A percentile compares a stretch with the other conserved stretches of the same genome.
Conservation (phyloP, 2,888 invertebrate genomes). For the Hofmannophila pseudospretella region DNA sequence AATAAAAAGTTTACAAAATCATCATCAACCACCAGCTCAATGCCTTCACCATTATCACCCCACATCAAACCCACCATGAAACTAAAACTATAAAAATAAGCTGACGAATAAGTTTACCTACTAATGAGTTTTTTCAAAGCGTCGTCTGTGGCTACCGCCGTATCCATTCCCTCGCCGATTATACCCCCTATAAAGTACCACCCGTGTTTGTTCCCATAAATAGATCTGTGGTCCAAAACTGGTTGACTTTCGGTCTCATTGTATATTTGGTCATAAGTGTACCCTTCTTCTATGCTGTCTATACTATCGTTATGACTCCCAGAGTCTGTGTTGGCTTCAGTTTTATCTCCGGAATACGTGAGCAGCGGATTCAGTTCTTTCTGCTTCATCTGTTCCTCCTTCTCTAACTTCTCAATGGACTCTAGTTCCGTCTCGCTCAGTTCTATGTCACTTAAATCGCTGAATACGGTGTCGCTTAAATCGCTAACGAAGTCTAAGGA, state of each 20-base stretch:
- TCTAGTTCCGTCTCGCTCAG: constrained; percentile 80
- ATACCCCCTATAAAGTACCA: constrained; percentile 93
- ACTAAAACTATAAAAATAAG: constrained; percentile 33
- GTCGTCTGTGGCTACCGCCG: constrained; percentile 81
- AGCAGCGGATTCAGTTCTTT: constrained; percentile 63
- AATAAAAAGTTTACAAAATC: too few species aligned
- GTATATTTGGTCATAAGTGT: constrained; percentile 59
- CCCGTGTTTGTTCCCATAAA: constrained; percentile 83
- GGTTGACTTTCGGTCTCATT: constrained; percentile 77
- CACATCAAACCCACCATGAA: constrained; percentile 13
- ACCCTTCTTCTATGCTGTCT: constrained; percentile 52
- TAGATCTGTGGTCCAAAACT: constrained; percentile 79
- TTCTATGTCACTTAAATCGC: constrained; percentile 81
- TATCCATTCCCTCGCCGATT: constrained; percentile 82
- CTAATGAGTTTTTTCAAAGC: constrained; percentile 88
- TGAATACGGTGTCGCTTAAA: constrained; percentile 80
- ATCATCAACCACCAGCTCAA: too few species aligned
- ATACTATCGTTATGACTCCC: constrained; percentile 42
- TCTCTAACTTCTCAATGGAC: constrained; percentile 74
- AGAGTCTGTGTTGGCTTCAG: constrained; percentile 32
- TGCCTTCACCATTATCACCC: too few species aligned
- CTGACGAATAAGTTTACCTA: constrained; percentile 80
- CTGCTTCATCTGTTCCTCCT: constrained; percentile 63
- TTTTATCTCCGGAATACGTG: constrained; percentile 48
- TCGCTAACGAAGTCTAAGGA: constrained; percentile 80